Base-by-base conservation (phyloP, 1,140 invertebrate genomes). In the Pogonus chalceus region DNA sequence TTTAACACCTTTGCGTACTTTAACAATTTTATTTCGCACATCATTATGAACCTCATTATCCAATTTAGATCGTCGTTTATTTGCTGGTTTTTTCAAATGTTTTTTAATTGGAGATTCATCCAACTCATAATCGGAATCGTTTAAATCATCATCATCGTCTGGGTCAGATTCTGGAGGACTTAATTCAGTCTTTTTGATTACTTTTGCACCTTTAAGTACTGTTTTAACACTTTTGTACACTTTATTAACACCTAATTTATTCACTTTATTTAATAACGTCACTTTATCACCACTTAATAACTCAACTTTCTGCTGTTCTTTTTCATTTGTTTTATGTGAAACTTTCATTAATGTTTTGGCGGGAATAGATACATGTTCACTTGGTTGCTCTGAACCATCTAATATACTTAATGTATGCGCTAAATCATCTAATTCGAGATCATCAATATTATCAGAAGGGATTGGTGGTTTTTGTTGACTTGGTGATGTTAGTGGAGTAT, bases 401-500 rank as follows among this genome's bases (percentile, higher is more conserved):
- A 69, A 26, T 31, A 68, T 65, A 60, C 65, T 68, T 9, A 69
- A 54, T 21, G 67, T 66, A 59, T 65, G 62, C 2, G 62, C 64
- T 37, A 65, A 39, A 56, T 69, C 67, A 55, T 68, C 65, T 2
- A 55, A 51, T 35, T 37, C 24, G 18, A 39, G 26, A 37, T 49
- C 46, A 50, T 64, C 58, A 23, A 31, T 2, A 22, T 57, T 18
- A 23, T 43, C 31, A 14, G 14, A 14, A 14, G 20, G 16, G 20
- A 37, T 20, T 47, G 55, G 21, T 47, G 22, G 21, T 53, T 62
- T 65, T 26, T 69, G 64, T 61, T 77, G 74, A 58, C 71, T 74
- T 16, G 76, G 76, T 18, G 77, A 78, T 43, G 74, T 80, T 24
- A 78, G 74, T 18, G 79, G 74, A 52, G 80, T 83, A 60, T 83